phyloP scores from a whole-genome alignment of 2,888 invertebrate species.

The Rugalucina vietnamica region DNA sequence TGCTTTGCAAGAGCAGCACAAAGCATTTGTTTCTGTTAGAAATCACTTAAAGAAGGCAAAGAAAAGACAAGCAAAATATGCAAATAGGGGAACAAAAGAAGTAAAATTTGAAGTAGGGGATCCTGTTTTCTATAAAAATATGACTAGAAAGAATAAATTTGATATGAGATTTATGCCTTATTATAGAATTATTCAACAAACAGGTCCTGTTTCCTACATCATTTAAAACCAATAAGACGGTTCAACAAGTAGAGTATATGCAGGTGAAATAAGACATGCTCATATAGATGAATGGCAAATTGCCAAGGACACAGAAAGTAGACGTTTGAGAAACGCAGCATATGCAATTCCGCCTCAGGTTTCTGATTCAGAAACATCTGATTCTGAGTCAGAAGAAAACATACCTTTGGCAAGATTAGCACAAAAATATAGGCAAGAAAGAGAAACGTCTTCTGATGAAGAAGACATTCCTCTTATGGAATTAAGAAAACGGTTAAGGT shows the following conservation, averaged over 20 bases:
- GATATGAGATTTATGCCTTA: slow-evolving; percentile 50
- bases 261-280: slow-evolving; percentile 30
- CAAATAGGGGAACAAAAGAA: slow-evolving; percentile 34
- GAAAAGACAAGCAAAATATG: slow-evolving; percentile 35
- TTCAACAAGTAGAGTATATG: slow-evolving; percentile 30
- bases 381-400: neutral
- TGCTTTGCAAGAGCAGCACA: slow-evolving; percentile 54
- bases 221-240: slow-evolving; percentile 41
- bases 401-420: slow-evolving; percentile 7
- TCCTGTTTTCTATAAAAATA: slow-evolving; percentile 43
- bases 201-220: slow-evolving; percentile 35
- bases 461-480: slow-evolving; percentile 49
- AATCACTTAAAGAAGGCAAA: slow-evolving; percentile 34
- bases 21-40: slow-evolving; percentile 35
- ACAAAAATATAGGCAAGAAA: slow-evolving; percentile 18
- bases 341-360: slow-evolving; percentile 19
- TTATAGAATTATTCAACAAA: slow-evolving; percentile 48
- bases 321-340: slow-evolving; percentile 5
- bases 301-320: neutral
- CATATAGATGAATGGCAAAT: slow-evolving; percentile 35
- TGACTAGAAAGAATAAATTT: slow-evolving; percentile 32
- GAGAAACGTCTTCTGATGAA: slow-evolving; percentile 32
- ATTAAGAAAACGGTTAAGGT: slow-evolving; percentile 14
- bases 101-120: slow-evolving; percentile 42
- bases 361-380: slow-evolving; percentile 11